Percentiles rank a stretch among this genome's conserved stretches.
Evolutionary conservation across 2,888 invertebrate species (phyloP).

Genomic region (Drosophila meridiana): DNA sequence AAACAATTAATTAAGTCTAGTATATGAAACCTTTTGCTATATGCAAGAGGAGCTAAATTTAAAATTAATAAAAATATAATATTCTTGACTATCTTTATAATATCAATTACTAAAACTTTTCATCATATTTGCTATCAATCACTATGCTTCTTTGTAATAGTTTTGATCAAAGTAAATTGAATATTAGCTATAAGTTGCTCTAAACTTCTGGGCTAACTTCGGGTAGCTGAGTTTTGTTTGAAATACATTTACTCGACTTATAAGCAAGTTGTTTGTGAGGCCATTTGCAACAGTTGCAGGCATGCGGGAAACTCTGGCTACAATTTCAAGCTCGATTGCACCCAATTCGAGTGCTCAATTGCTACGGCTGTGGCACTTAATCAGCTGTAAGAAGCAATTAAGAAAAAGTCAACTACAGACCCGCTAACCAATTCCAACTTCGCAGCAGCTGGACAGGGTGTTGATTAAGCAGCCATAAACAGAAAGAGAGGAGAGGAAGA

Average conservation of each 20-base stretch:
- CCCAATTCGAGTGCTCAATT: slow-evolving; percentile 46
- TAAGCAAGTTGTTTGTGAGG: slow-evolving; percentile 6
- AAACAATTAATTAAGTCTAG: too few species aligned
- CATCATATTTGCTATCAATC: not conserved
- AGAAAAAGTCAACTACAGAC: slow-evolving; percentile 72
- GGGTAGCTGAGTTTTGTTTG: too few species aligned
- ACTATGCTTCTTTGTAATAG: not conserved
- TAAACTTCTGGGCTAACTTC: too few species aligned
- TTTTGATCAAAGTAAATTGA: not conserved
- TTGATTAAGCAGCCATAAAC: slow-evolving; percentile 72
- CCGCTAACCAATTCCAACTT: slow-evolving; percentile 48
- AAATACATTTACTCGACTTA: not conserved
- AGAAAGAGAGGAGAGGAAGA: not conserved
- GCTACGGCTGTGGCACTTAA: slow-evolving; percentile 53
- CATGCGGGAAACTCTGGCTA: slow-evolving; percentile 12
- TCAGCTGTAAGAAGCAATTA: slow-evolving; percentile 71
- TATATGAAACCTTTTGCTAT: too few species aligned
- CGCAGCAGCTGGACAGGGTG: slow-evolving; percentile 54
- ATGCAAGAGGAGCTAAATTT: too few species aligned
- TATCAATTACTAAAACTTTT: not conserved
- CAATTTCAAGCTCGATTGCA: slow-evolving; percentile 70
- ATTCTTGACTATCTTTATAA: too few species aligned
- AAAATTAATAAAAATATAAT: too few species aligned
- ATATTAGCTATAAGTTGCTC: not conserved
- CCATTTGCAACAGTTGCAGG: slow-evolving; percentile 19